phyloP scores from a whole-genome alignment of 1,140 invertebrate genomes.

The Scaptodrosophila lebanonensis region DNA sequence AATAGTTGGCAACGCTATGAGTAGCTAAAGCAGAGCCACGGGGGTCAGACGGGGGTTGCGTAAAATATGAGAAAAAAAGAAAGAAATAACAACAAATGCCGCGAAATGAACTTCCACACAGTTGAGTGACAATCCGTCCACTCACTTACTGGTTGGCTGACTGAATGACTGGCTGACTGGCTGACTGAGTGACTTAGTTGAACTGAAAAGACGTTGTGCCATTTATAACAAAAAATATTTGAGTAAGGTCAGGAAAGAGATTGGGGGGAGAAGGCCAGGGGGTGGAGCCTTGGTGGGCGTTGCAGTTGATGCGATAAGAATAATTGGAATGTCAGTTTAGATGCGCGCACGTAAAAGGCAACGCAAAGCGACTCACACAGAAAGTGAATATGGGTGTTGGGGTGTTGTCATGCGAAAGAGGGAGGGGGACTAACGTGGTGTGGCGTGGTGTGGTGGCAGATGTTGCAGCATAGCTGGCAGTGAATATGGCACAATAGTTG shows the following conservation, averaged over 20 bases:
- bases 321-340: conserved; percentile 68
- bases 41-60: too few relatives aligned
- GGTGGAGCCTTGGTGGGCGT: neutral
- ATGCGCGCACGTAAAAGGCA: conserved; percentile 55
- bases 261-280: neutral
- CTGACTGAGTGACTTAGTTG: conserved; percentile 38
- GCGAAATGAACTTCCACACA: conserved; percentile 37
- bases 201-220: conserved; percentile 46
- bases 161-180: conserved; percentile 5
- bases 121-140: conserved; percentile 3
- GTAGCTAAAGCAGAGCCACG: too few relatives aligned
- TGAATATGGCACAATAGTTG: conserved; percentile 47
- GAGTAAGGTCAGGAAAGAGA: neutral
- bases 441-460: conserved; percentile 7
- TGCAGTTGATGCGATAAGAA: conserved; percentile 53
- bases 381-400: too few relatives aligned
- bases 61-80: conserved; percentile 36
- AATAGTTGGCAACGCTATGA: conserved; percentile 35
- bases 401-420: too few relatives aligned
- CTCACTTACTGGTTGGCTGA: conserved; percentile 1
- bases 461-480: conserved; percentile 31
- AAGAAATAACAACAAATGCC: conserved; percentile 39
- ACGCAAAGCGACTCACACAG: conserved; percentile 56
- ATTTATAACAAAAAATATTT: conserved; percentile 37
- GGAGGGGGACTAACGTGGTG: conserved; percentile 19